Evolutionary conservation across 2,113 vertebrate genomes (phyloP).

Genomic region (Melanostigma gelatinosum): DNA sequence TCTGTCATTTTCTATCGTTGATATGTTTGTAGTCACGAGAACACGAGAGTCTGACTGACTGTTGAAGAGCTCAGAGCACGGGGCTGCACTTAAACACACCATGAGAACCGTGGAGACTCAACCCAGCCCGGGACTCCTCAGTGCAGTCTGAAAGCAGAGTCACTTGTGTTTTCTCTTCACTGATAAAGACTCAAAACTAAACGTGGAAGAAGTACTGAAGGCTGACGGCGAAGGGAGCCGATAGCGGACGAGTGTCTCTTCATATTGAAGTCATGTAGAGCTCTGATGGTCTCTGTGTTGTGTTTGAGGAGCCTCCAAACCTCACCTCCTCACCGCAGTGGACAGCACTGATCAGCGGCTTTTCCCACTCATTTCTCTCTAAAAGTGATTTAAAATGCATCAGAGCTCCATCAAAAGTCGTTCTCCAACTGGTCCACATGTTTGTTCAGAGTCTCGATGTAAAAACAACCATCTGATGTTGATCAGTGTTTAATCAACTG

Average conservation of each 20-base stretch:
- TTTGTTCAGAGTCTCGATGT: not conserved
- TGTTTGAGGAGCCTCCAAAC: not conserved
- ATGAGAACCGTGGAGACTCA: no score
- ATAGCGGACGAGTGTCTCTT: not conserved
- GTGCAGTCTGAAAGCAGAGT: no score
- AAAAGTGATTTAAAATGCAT: not conserved
- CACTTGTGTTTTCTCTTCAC: no score
- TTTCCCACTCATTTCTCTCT: conserved; percentile 15
- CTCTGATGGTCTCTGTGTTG: not conserved
- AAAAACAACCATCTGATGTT: not conserved
- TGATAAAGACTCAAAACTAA: no score
- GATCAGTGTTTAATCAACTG: not conserved
- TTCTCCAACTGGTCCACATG: not conserved
- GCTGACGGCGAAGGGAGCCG: not conserved
- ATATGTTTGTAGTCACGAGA: no score
- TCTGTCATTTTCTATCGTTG: no score
- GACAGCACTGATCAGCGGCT: not conserved
- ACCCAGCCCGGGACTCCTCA: no score
- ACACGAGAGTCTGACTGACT: no score
- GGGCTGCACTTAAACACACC: no score
- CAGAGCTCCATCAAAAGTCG: not conserved
- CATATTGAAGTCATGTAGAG: not conserved
- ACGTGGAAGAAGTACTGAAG: not conserved
- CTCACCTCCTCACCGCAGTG: not conserved
- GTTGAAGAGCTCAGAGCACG: no score